These are phyloP conservation scores for Leucoptera coffeella DNA, from an alignment of 2,888 invertebrate species.

Conservation along the genomic window DNA sequence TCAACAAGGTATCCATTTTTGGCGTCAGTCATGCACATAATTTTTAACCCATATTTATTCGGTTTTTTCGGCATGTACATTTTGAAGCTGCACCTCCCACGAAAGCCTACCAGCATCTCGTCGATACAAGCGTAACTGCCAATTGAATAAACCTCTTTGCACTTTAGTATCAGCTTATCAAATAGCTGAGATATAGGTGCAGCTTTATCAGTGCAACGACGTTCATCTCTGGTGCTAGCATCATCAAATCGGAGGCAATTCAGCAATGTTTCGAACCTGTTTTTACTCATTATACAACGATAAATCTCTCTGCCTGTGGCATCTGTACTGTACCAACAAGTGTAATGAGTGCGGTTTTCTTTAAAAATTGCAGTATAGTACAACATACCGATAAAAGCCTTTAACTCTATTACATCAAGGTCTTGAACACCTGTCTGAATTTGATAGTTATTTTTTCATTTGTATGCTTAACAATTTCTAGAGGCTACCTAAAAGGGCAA, in stretches of 20 bases:
- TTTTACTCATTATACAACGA: slow-evolving; percentile 2
- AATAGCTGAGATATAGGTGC: slow-evolving; percentile 3
- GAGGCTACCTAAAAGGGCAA: too few relatives aligned
- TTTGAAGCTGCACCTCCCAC: slow-evolving; percentile 6
- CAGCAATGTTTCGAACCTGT: slow-evolving; percentile 2
- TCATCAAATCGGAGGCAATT: slow-evolving; percentile 4
- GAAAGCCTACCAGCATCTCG: slow-evolving; percentile 6
- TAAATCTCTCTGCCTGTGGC: slow-evolving; percentile 2
- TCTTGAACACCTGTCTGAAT: not conserved
- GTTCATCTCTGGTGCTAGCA: slow-evolving; percentile 2
- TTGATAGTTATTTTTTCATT: not conserved
- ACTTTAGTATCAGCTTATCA: slow-evolving; percentile 1
- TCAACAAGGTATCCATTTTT: slow-evolving; percentile 5
- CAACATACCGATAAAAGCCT: not conserved
- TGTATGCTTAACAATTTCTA: not conserved
- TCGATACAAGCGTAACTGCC: slow-evolving; percentile 3
- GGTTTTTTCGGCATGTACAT: slow-evolving; percentile 8
- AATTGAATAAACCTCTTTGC: slow-evolving; percentile 1
- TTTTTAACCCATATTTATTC: slow-evolving; percentile 7
- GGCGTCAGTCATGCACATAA: slow-evolving; percentile 6
- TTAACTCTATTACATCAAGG: not conserved
- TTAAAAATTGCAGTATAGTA: not conserved
- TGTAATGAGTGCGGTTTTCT: not conserved
- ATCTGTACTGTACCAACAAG: not conserved
- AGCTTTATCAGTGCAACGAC: not conserved